Percentiles rank a stretch among this genome's conserved stretches.
phyloP scores from a whole-genome alignment of 2,888 invertebrate genomes.

The Marronus borbonicus region DNA sequence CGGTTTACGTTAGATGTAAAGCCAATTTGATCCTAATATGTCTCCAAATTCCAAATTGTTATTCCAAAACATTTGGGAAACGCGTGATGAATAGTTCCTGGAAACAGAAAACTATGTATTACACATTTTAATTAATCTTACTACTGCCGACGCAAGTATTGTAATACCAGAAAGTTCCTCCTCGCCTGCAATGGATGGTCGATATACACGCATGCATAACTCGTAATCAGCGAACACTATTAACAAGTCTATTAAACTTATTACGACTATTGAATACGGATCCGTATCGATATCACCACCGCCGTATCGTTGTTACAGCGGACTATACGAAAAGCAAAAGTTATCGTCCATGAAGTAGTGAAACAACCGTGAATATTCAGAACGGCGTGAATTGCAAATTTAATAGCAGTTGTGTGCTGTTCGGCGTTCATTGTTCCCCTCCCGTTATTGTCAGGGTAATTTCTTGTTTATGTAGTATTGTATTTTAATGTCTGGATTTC shows the following conservation, averaged over 20 bases:
- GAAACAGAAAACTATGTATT: no score
- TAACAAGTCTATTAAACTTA: constrained; percentile 47
- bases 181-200: neutral
- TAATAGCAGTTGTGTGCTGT: constrained; percentile 47
- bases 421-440: constrained; percentile 47
- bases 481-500: constrained; percentile 48
- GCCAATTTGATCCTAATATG: no score
- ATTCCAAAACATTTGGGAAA: no score
- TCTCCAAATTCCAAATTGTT: no score
- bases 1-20: no score
- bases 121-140: no score
- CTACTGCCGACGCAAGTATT: no score
- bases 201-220: constrained; percentile 7
- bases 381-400: constrained; percentile 51
- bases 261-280: constrained; percentile 40
- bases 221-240: constrained; percentile 46
- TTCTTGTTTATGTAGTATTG: constrained; percentile 50
- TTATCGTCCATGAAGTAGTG: constrained; percentile 45
- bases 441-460: constrained; percentile 47
- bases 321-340: constrained; percentile 35
- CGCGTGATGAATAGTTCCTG: no score
- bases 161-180: no score
- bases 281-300: constrained; percentile 44
- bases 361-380: constrained; percentile 46
- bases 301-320: neutral